phyloP scores from a whole-genome alignment of 2,113 vertebrate species.

The Varanus komodoensis region DNA sequence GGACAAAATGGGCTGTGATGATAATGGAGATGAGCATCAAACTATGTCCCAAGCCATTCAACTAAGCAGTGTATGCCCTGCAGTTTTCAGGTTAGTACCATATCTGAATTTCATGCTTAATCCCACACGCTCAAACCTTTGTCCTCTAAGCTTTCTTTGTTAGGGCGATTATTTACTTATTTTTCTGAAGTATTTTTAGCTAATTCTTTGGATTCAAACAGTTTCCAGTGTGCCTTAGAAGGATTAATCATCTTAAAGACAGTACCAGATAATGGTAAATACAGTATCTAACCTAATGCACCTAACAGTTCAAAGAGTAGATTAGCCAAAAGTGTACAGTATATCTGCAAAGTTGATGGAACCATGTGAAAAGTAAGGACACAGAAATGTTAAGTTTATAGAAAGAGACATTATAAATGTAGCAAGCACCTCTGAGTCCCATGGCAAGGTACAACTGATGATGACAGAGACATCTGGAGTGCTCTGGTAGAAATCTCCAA shows the following conservation, averaged over 20 bases:
- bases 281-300: no score
- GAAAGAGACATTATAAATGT: background rate
- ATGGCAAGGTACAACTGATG: background rate
- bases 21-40: background rate
- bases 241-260: no score
- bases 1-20: background rate
- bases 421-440: background rate
- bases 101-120: background rate
- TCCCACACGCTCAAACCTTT: background rate
- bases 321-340: no score
- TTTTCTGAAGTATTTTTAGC: no score
- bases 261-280: no score
- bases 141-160: background rate
- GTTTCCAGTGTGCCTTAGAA: no score
- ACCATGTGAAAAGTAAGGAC: background rate
- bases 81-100: background rate
- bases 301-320: no score
- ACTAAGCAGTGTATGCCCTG: background rate
- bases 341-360: no score
- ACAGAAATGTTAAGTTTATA: background rate
- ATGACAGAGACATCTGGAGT: background rate
- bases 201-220: no score
- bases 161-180: no score
- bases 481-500: background rate
- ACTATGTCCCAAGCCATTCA: background rate